phyloP scores from a whole-genome alignment of 1,140 invertebrate genomes.

The Brevipalpus yothersi region DNA sequence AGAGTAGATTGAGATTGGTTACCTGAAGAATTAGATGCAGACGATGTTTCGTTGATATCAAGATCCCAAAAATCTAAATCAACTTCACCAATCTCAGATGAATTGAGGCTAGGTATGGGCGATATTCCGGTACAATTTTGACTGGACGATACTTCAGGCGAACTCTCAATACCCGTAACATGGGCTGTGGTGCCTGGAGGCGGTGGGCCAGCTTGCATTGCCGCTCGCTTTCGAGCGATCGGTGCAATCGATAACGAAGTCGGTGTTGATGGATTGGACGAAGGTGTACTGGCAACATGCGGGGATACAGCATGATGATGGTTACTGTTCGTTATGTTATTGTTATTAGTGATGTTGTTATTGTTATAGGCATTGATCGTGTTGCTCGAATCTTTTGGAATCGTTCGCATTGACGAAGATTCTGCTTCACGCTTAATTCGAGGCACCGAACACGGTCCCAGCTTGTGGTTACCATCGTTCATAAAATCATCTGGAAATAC shows the following conservation, averaged over 20 bases:
- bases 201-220: conserved; percentile 4
- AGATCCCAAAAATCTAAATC: conserved; percentile 57
- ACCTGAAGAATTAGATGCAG: conserved; percentile 11
- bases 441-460: background rate
- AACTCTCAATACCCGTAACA: conserved; percentile 36
- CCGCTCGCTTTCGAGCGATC: conserved; percentile 7
- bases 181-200: conserved; percentile 2
- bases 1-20: no score
- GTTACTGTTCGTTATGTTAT: conserved; percentile 1
- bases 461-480: background rate
- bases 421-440: conserved; percentile 1
- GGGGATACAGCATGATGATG: background rate
- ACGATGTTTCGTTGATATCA: conserved; percentile 20
- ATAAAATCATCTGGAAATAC: conserved; percentile 4
- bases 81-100: conserved; percentile 35
- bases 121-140: conserved; percentile 10
- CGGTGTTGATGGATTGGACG: conserved; percentile 5
- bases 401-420: background rate
- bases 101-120: conserved; percentile 17
- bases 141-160: conserved; percentile 40
- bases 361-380: conserved; percentile 2
- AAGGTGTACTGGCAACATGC: background rate
- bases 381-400: background rate
- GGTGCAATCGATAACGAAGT: background rate
- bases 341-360: background rate